Conservation (phyloP, 1,140 invertebrate species). For the Atopsyche davidsoni region DNA sequence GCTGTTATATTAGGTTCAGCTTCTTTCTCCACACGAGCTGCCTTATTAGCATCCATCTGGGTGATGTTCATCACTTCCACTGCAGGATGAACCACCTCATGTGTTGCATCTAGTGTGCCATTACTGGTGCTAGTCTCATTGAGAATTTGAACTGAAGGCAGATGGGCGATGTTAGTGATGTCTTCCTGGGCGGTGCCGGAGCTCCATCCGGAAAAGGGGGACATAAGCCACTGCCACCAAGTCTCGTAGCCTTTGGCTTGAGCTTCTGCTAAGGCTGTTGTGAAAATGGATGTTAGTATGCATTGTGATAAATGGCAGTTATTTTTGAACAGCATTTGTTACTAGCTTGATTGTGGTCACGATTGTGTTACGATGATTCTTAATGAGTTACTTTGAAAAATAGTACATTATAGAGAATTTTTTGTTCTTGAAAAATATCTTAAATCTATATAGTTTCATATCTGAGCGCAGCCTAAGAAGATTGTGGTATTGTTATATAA, state of each 20-base stretch:
- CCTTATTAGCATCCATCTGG: constrained; percentile 8
- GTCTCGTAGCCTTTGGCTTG: constrained; percentile 40
- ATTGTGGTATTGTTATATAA: too few species aligned
- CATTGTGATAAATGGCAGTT: too few species aligned
- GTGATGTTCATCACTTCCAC: background rate
- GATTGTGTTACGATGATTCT: too few species aligned
- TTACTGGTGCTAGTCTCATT: constrained; percentile 11
- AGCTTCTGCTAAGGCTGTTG: constrained; percentile 7
- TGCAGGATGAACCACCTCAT: background rate
- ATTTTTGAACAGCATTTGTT: too few species aligned
- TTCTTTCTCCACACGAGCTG: constrained; percentile 7
- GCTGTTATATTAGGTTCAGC: constrained; percentile 38
- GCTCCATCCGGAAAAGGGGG: constrained; percentile 44
- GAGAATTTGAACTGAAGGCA: constrained; percentile 15
- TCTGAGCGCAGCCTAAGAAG: too few species aligned
- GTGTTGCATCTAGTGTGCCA: background rate
- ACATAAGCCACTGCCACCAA: constrained; percentile 45
- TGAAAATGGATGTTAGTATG: constrained; percentile 13
- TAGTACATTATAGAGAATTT: too few species aligned
- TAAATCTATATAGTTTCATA: too few species aligned
- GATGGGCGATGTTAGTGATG: constrained; percentile 1
- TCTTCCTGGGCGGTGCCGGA: constrained; percentile 14
- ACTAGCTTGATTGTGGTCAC: too few species aligned
- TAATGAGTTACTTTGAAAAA: too few species aligned
- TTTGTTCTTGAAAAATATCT: too few species aligned